Conservation (phyloP, 2,797 vertebrate species). For the Ibycter americanus region DNA sequence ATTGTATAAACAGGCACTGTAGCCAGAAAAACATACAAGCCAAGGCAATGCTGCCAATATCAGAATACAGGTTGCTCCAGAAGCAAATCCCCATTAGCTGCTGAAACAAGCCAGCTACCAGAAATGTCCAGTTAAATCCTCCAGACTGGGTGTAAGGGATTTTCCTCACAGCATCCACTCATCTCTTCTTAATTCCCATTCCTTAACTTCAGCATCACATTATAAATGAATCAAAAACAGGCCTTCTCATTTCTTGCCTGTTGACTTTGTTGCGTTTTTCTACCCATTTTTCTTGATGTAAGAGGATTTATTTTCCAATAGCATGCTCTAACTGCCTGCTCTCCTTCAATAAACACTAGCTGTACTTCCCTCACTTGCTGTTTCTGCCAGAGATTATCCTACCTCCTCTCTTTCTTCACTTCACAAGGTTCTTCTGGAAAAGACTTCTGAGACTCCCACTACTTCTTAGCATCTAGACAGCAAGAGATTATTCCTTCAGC, state of each 20-base stretch:
- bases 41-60: not conserved
- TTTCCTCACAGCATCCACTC: not conserved
- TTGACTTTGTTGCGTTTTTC: not conserved
- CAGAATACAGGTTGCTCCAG: not conserved
- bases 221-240: not conserved
- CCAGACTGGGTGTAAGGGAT: not conserved
- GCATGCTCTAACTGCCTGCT: not conserved
- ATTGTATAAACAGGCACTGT: not conserved
- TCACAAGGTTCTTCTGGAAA: not conserved
- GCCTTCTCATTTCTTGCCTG: not conserved
- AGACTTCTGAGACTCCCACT: not conserved
- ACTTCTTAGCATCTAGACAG: not conserved
- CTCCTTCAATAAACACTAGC: not conserved
- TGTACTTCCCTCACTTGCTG: not conserved
- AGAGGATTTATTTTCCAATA: not conserved
- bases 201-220: not conserved
- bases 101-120: not conserved
- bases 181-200: not conserved
- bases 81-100: not conserved
- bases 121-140: not conserved
- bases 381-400: not conserved
- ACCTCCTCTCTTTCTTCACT: not conserved
- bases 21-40: not conserved
- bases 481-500: not conserved
- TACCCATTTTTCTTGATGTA: not conserved